These are phyloP conservation scores for Tolmerus cingulatus DNA, from an alignment of 2,888 invertebrate genomes.

Conservation along the genomic window DNA sequence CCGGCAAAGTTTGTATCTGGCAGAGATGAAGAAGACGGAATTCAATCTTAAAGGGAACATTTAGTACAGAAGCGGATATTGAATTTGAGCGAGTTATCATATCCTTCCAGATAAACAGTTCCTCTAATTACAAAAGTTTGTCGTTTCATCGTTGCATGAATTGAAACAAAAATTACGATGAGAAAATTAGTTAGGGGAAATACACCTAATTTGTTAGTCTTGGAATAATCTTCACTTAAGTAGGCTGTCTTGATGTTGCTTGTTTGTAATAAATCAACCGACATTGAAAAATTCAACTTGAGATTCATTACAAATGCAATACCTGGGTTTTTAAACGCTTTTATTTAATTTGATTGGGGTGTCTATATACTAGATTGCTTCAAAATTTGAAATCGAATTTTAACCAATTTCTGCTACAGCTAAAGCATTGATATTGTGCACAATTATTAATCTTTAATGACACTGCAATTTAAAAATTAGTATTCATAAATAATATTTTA, in stretches of 20 bases:
- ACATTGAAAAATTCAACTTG: background rate
- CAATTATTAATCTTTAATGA: too few species aligned
- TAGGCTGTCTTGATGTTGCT: background rate
- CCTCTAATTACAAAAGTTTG: background rate
- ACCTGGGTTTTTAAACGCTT: background rate
- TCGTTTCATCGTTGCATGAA: background rate
- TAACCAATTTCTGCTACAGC: too few species aligned
- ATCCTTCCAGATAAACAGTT: background rate
- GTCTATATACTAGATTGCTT: too few species aligned
- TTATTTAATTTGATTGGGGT: too few species aligned
- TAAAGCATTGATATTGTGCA: too few species aligned
- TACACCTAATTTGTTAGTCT: background rate
- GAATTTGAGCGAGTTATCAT: background rate
- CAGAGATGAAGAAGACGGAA: background rate
- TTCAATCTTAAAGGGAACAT: background rate
- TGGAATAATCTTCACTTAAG: background rate
- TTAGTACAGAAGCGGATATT: background rate
- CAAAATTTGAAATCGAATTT: too few species aligned
- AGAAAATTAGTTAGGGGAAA: background rate
- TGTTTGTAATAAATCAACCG: background rate
- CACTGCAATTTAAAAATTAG: too few species aligned
- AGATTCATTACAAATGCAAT: background rate
- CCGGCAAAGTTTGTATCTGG: background rate
- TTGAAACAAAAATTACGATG: background rate
- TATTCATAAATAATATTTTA: too few species aligned